These are phyloP conservation scores for Chrysotoxum bicinctum DNA, from an alignment of 2,888 invertebrate genomes.

Conservation along the genomic window DNA sequence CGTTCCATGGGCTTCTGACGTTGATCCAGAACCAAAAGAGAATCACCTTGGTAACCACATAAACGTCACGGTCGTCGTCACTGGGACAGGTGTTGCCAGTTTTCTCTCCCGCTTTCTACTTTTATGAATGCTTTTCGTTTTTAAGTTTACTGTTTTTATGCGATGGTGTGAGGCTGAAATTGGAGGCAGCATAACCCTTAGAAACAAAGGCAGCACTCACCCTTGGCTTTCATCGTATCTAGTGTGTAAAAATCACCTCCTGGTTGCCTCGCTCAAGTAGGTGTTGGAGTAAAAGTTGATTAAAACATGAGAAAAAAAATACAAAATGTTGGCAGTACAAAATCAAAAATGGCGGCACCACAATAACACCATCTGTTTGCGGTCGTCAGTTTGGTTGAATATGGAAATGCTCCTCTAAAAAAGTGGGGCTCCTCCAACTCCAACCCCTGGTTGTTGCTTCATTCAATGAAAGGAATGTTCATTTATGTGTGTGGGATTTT, in stretches of 20 bases:
- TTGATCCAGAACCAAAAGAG: constrained; percentile 38
- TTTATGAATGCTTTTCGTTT: constrained; percentile 52
- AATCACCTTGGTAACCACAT: constrained; percentile 62
- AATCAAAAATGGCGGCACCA: constrained; percentile 69
- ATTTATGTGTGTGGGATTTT: constrained; percentile 36
- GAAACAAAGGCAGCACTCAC: constrained; percentile 42
- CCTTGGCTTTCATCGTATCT: constrained; percentile 24
- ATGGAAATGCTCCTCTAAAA: constrained; percentile 26
- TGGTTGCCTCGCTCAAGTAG: neutral
- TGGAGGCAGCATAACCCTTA: constrained; percentile 41
- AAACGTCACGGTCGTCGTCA: constrained; percentile 12
- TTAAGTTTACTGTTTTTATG: constrained; percentile 41
- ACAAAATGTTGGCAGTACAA: constrained; percentile 38
- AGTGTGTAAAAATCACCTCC: constrained; percentile 1
- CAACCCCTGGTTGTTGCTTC: constrained; percentile 21
- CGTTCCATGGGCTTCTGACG: constrained; percentile 11
- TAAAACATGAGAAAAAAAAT: constrained; percentile 36
- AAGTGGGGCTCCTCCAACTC: neutral
- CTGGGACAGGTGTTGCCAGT: constrained; percentile 28
- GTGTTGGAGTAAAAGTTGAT: constrained; percentile 67
- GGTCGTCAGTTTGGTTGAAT: constrained; percentile 51
- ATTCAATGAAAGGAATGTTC: constrained; percentile 59
- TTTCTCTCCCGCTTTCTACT: neutral
- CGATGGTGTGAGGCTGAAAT: neutral
- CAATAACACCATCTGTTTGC: constrained; percentile 69